Evolutionary conservation across 2,797 vertebrate species (phyloP).

Genomic region (Pyrocephalus nanus): DNA sequence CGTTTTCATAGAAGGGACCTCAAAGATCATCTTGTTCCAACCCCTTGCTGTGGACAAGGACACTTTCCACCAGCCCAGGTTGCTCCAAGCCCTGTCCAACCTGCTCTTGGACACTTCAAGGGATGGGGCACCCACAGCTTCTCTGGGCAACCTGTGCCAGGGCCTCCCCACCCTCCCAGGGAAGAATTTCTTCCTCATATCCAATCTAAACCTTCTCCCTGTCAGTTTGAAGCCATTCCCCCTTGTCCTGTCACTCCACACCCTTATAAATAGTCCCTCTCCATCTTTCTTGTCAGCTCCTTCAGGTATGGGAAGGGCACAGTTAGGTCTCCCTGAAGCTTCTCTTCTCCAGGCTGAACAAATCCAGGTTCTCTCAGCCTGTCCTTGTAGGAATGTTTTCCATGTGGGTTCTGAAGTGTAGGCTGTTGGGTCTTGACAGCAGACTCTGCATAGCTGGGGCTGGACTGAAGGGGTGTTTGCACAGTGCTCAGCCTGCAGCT

Average conservation of each 20-base stretch:
- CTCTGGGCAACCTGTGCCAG: background rate
- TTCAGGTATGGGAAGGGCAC: background rate
- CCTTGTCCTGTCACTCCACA: background rate
- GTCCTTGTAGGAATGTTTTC: background rate
- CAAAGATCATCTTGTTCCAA: background rate
- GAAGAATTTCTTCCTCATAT: background rate
- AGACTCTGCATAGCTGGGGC: background rate
- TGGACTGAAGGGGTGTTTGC: background rate
- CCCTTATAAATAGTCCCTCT: background rate
- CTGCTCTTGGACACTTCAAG: background rate
- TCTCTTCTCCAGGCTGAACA: no score
- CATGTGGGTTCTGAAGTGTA: fast-evolving
- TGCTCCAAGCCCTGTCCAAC: background rate
- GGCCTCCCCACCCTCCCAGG: background rate
- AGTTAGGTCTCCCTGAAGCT: background rate
- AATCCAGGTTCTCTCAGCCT: background rate
- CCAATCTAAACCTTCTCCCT: no score
- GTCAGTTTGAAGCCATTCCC: background rate
- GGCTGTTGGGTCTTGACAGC: background rate
- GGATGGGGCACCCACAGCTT: background rate
- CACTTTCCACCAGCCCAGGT: background rate
- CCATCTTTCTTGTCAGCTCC: background rate
- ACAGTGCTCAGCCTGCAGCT: background rate
- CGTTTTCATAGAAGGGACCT: fast-evolving
- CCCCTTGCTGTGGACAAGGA: background rate